phyloP scores from a whole-genome alignment of 2,888 invertebrate species.

The Bellardia bayeri region DNA sequence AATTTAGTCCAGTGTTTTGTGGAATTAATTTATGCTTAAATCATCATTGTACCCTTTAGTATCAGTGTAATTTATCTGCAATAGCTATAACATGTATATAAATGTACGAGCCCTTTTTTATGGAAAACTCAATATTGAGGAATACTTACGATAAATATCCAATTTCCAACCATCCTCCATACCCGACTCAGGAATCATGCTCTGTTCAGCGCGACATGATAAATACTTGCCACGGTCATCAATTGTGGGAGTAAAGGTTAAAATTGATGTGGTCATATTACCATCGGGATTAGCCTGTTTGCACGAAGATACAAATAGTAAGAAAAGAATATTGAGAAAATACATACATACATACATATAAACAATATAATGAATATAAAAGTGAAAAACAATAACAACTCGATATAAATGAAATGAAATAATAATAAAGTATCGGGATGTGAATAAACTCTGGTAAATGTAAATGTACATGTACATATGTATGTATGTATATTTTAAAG shows the following conservation, averaged over 20 bases:
- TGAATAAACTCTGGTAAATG: background rate
- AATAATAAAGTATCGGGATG: conserved; percentile 16
- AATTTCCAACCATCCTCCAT: conserved; percentile 93
- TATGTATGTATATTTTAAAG: background rate
- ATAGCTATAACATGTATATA: too few species aligned
- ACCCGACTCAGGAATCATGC: conserved; percentile 89
- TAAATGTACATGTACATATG: conserved; percentile 8
- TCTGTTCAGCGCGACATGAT: conserved; percentile 91
- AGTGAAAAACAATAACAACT: conserved; percentile 7
- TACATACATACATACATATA: background rate
- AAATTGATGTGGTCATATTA: conserved; percentile 90
- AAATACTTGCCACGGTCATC: conserved; percentile 92
- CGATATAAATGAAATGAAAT: conserved; percentile 29
- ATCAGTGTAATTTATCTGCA: background rate
- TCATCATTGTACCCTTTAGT: background rate
- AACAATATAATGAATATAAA: conserved; percentile 29
- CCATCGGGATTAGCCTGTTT: conserved; percentile 86
- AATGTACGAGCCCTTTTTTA: background rate
- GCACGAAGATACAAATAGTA: conserved; percentile 16
- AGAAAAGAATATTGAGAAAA: conserved; percentile 15
- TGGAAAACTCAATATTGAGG: background rate
- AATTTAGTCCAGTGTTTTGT: background rate
- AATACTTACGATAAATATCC: conserved; percentile 92
- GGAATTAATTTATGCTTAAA: background rate
- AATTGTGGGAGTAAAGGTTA: conserved; percentile 91